Evolutionary conservation across 2,113 vertebrate species (phyloP).

Genomic region (Anolis carolinensis): DNA sequence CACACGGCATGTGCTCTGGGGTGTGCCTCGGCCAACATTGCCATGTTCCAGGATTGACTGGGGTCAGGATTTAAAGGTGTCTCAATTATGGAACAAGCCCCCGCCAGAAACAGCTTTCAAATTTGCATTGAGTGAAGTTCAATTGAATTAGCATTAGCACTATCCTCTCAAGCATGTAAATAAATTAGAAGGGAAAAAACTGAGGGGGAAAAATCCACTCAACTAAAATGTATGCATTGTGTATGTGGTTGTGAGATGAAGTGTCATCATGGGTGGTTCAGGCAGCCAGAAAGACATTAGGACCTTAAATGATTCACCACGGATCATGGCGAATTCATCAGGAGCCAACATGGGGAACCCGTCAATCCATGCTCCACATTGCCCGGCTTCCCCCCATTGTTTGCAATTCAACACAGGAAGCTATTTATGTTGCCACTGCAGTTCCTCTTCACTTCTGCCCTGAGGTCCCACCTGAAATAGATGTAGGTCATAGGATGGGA

Average conservation of each 20-base stretch:
- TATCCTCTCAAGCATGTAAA: neutral
- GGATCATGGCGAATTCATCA: no score
- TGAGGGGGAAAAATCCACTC: neutral
- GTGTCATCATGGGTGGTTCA: neutral
- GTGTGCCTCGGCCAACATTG: neutral
- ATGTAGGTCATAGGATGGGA: no score
- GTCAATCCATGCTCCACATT: no score
- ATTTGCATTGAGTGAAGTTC: conserved; percentile 1
- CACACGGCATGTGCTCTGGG: neutral
- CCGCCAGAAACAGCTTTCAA: neutral
- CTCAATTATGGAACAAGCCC: neutral
- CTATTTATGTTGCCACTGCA: no score
- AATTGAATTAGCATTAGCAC: neutral
- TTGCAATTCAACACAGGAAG: no score
- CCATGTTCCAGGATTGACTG: neutral
- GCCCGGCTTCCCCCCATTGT: no score
- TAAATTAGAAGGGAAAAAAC: neutral
- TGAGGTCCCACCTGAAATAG: no score
- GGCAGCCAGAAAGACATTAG: neutral
- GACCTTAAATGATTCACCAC: no score
- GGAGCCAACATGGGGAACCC: no score
- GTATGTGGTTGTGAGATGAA: neutral
- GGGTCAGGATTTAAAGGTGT: conserved; percentile 36
- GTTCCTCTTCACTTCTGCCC: no score
- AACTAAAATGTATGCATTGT: neutral